Percentiles rank a stretch among this genome's conserved stretches.
These are phyloP conservation scores for Chionodraco myersi DNA, from an alignment of 2,113 vertebrate species.

Conservation along the genomic window DNA sequence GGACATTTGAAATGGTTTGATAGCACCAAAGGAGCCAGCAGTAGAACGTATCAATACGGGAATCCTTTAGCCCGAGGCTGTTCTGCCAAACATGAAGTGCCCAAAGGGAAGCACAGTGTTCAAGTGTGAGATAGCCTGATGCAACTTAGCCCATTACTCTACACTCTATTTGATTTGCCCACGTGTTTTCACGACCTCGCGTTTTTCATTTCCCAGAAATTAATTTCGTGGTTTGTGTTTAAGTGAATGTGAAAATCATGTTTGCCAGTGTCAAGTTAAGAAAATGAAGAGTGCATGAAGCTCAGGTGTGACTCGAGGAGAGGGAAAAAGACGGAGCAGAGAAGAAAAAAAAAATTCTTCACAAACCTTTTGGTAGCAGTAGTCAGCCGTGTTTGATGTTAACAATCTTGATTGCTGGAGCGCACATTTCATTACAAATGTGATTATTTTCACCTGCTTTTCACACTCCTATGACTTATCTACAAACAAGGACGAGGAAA, in stretches of 20 bases:
- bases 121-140: constrained; percentile 63
- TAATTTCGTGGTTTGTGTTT: constrained; percentile 21
- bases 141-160: constrained; percentile 50
- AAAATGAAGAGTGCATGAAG: background rate
- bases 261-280: constrained; percentile 29
- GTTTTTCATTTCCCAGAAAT: constrained; percentile 49
- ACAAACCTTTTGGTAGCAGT: background rate
- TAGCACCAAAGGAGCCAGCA: constrained; percentile 62
- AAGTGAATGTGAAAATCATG: constrained; percentile 40
- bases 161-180: constrained; percentile 47
- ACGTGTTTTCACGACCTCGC: constrained; percentile 23
- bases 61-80: constrained; percentile 64
- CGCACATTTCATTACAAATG: constrained; percentile 10
- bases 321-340: background rate
- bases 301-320: constrained; percentile 12
- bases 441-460: background rate
- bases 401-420: constrained; percentile 1
- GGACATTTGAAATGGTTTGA: constrained; percentile 64
- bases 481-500: background rate
- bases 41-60: constrained; percentile 58
- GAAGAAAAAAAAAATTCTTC: background rate
- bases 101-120: constrained; percentile 51
- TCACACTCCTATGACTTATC: background rate
- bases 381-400: background rate
- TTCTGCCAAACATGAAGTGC: constrained; percentile 62